A percentile compares a stretch with the other conserved stretches of the same genome.
Evolutionary conservation across 2,113 vertebrate genomes (phyloP).

Genomic region (Xerus inauris): DNA sequence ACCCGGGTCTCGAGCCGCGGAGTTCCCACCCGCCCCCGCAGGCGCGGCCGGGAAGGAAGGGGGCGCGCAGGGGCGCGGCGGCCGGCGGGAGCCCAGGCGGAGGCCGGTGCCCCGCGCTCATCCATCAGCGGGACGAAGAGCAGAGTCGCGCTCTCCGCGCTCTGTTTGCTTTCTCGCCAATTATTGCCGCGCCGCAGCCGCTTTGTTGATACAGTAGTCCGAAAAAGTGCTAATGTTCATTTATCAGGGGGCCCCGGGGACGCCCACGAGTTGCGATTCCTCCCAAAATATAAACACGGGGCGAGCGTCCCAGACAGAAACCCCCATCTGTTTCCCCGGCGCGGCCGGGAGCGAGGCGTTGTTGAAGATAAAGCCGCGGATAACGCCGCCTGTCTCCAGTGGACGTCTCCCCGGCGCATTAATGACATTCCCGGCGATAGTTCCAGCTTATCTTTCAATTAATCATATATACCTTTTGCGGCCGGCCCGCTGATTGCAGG

Average conservation of each 20-base stretch:
- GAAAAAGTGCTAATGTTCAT: conserved; percentile 96
- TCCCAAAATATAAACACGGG: conserved; percentile 97
- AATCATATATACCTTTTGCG: conserved; percentile 88
- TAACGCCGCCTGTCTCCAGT: conserved; percentile 97
- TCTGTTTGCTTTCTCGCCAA: conserved; percentile 97
- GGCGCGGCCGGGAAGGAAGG: not conserved
- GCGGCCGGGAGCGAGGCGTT: conserved; percentile 92
- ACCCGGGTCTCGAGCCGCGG: not conserved
- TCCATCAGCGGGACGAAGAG: conserved; percentile 91
- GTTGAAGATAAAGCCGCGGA: conserved; percentile 98
- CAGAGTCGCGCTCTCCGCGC: conserved; percentile 88
- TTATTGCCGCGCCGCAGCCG: conserved; percentile 92
- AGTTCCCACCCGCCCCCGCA: not conserved
- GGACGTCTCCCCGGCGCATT: conserved; percentile 95
- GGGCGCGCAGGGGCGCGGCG: not conserved
- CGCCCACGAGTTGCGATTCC: conserved; percentile 94
- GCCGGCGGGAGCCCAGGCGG: conserved; percentile 72
- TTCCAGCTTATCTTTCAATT: conserved; percentile 89
- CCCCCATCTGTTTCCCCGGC: conserved; percentile 95
- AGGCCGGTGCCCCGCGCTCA: conserved; percentile 80
- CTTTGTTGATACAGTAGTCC: conserved; percentile 95
- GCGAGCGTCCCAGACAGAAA: conserved; percentile 91
- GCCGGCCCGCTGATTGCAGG: conserved; percentile 78
- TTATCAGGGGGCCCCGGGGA: conserved; percentile 93
- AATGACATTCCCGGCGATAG: conserved; percentile 94